Base-by-base conservation (phyloP, 1,140 invertebrate genomes). In the Acromyrmex heyeri region DNA sequence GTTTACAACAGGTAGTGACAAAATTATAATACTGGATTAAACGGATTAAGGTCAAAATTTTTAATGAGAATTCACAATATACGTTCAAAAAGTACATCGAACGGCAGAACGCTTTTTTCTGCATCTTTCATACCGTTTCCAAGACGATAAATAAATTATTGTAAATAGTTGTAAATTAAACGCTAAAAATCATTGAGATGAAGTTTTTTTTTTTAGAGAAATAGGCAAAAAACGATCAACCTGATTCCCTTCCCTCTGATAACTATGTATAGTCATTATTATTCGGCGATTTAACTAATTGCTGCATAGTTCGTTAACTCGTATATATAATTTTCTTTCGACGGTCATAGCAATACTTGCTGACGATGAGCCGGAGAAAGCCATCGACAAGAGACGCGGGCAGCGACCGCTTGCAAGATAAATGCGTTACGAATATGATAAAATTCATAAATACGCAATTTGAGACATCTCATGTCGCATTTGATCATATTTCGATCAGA, bases 371-470 rank as follows among this genome's bases (percentile, higher is more conserved):
- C 27, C 48, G 53, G 34, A 50, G 76, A 78, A 86, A 83, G 64
- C 85, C 21, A 57, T 83, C 72, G 24, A 78, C 59, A 70, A 82
- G 64, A 89, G 18, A 82, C 82, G 78, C 76, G 73, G 59, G 72
- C 78, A 88, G 69, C 85, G 55, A 89, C 34, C 18, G 44, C 18
- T 61, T 62, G 76, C 44, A 67, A 85, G 82, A 78, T 85, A 85
- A 77, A 65, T 69, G 73, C 48, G 10, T 50, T 72, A 73, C 64
- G 59, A 65, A 67, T 85, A 59, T 88, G 65, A 64, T 86, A 90
- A 86, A 90, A 75, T 88, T 90, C 62, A 90, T 79, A 91, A 85
- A 70, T 86, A 88, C 72, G 88, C 34, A 86, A 90, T 82, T 44
- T 44, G 70, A 88, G 86, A 89, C 64, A 85, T 78, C 24, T 87